Percentiles rank a stretch among this genome's conserved stretches.
phyloP scores from a whole-genome alignment of 2,888 invertebrate genomes.

The Eupithecia insigniata region DNA sequence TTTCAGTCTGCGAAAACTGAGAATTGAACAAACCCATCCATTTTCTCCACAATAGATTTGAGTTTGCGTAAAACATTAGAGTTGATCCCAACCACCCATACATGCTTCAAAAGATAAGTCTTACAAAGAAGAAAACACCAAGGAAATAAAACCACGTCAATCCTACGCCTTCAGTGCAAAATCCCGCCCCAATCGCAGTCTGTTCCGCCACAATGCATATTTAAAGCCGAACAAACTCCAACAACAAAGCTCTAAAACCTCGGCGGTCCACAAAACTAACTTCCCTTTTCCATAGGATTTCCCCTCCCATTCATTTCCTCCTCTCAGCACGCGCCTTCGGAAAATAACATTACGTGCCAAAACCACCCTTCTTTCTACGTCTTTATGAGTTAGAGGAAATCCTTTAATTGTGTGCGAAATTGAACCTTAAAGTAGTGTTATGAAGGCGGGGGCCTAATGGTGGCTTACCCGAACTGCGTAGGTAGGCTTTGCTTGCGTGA shows the following conservation, averaged over 20 bases:
- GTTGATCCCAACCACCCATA: neutral
- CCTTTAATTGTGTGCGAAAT: constrained; percentile 24
- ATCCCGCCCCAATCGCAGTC: constrained; percentile 19
- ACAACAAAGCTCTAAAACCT: constrained; percentile 32
- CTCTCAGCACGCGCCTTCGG: constrained; percentile 42
- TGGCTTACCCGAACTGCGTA: constrained; percentile 25
- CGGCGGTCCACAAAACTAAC: constrained; percentile 31
- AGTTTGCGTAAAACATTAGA: neutral
- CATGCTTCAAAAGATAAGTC: neutral
- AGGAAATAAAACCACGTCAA: neutral
- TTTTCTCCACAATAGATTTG: neutral
- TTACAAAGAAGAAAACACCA: neutral
- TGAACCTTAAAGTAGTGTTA: constrained; percentile 19
- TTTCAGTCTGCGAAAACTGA: neutral
- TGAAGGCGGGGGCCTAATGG: constrained; percentile 9
- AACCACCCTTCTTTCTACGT: constrained; percentile 32
- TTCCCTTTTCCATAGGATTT: constrained; percentile 41
- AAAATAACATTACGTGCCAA: constrained; percentile 27
- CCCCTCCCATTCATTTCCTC: constrained; percentile 35
- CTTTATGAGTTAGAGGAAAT: constrained; percentile 17
- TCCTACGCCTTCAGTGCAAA: neutral
- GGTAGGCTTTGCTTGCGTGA: constrained; percentile 23
- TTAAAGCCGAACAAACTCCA: constrained; percentile 20
- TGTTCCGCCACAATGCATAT: constrained; percentile 33
- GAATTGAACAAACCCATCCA: neutral